Conservation (phyloP, 2,113 vertebrate genomes). For the Apus apus region DNA sequence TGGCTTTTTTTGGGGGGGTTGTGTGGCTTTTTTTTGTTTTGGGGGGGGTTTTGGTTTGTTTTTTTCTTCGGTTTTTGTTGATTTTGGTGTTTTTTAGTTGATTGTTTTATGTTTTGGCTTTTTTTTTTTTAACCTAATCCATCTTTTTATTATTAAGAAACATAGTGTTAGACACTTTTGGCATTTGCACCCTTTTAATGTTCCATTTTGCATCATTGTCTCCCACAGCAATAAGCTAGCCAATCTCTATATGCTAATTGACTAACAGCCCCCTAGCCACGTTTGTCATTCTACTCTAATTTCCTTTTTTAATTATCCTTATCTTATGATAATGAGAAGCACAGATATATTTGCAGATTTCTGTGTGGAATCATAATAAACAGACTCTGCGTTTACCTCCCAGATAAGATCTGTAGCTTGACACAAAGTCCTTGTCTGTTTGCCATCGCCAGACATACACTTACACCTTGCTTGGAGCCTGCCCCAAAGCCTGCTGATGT, state of each 20-base stretch:
- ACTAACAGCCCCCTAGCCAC: background rate
- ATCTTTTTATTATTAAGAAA: background rate
- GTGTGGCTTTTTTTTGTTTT: no score
- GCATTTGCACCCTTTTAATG: background rate
- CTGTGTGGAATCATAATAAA: background rate
- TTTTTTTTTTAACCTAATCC: background rate
- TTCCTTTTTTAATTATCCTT: slow-evolving; percentile 52
- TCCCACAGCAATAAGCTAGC: background rate
- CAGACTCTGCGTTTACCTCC: background rate
- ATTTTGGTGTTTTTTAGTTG: no score
- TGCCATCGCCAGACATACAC: background rate
- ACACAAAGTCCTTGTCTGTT: background rate
- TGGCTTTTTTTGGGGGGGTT: no score
- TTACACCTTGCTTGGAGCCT: background rate
- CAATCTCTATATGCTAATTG: background rate
- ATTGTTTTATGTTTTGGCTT: no score
- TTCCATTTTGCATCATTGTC: background rate
- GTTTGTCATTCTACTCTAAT: slow-evolving; percentile 40
- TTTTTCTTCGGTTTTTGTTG: no score
- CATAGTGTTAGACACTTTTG: background rate
- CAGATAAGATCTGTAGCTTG: background rate
- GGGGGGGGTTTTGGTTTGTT: no score
- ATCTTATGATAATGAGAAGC: slow-evolving; percentile 1
- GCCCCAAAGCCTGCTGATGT: background rate
- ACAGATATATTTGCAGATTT: background rate